phyloP scores from a whole-genome alignment of 2,888 invertebrate species.

The Pseudococcus jackbeardsleyi region DNA sequence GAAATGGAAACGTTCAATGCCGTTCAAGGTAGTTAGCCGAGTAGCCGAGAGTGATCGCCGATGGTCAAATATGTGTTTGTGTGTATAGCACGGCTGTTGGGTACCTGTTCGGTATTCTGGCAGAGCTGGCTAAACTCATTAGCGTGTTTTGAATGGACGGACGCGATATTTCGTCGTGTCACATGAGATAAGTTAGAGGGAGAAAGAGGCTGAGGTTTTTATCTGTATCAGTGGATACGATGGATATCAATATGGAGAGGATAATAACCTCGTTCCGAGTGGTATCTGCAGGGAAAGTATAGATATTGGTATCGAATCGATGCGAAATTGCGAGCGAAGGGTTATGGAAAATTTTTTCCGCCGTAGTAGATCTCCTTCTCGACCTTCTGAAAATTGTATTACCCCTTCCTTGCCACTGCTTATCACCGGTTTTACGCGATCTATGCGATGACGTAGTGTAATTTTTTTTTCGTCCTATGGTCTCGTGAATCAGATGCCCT shows the following conservation, averaged over 20 bases:
- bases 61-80: conserved; percentile 33
- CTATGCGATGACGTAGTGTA: neutral
- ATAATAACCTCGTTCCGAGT: neutral
- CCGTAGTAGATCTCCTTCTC: neutral
- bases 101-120: neutral
- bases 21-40: conserved; percentile 49
- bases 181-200: neutral
- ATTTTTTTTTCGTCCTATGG: conserved; percentile 20
- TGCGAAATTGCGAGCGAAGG: too few species aligned
- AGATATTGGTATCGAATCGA: too few species aligned
- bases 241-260: neutral
- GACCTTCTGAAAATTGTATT: neutral
- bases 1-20: conserved; percentile 55
- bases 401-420: neutral
- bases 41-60: conserved; percentile 47
- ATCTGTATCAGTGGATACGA: neutral
- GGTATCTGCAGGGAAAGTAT: neutral
- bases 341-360: neutral
- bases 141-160: neutral
- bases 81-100: neutral
- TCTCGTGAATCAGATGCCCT: conserved; percentile 47
- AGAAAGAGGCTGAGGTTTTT: neutral
- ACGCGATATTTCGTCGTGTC: neutral
- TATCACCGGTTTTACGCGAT: neutral
- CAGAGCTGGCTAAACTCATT: neutral